A percentile compares a stretch with the other conserved stretches of the same genome.
Evolutionary conservation across 2,888 invertebrate genomes (phyloP).

Genomic region (Dugesia japonica): DNA sequence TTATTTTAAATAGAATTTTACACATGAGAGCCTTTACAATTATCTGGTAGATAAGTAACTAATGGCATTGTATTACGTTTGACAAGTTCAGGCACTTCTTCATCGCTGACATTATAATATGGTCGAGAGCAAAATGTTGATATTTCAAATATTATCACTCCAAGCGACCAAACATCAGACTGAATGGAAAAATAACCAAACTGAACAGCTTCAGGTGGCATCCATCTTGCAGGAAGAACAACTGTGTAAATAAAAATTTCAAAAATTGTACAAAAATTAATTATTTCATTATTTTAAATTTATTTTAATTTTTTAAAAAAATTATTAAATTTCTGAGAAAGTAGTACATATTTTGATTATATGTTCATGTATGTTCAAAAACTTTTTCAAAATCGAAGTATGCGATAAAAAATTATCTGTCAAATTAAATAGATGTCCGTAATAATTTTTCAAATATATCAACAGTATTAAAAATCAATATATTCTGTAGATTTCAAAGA

Average conservation of each 20-base stretch:
- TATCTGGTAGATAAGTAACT: not conserved
- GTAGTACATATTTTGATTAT: no score
- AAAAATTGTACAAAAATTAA: no score
- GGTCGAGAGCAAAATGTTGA: constrained; percentile 32
- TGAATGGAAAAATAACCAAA: constrained; percentile 24
- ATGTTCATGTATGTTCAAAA: no score
- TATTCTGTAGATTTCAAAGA: no score
- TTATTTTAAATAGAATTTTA: not conserved
- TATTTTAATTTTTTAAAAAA: no score
- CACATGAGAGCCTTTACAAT: not conserved
- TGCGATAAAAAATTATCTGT: no score
- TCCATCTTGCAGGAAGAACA: constrained; percentile 34
- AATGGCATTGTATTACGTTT: constrained; percentile 25
- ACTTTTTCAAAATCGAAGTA: no score
- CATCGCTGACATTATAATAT: constrained; percentile 25
- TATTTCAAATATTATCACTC: constrained; percentile 33
- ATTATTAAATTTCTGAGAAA: no score
- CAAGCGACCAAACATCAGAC: constrained; percentile 34
- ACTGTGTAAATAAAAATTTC: not conserved
- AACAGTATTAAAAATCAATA: no score
- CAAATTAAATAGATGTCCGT: no score
- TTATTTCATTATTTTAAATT: no score
- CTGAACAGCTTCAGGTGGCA: constrained; percentile 33
- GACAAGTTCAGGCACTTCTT: constrained; percentile 27
- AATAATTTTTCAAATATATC: no score